Conservation (phyloP, 2,113 vertebrate genomes). For the Onychorhynchus coronatus region DNA sequence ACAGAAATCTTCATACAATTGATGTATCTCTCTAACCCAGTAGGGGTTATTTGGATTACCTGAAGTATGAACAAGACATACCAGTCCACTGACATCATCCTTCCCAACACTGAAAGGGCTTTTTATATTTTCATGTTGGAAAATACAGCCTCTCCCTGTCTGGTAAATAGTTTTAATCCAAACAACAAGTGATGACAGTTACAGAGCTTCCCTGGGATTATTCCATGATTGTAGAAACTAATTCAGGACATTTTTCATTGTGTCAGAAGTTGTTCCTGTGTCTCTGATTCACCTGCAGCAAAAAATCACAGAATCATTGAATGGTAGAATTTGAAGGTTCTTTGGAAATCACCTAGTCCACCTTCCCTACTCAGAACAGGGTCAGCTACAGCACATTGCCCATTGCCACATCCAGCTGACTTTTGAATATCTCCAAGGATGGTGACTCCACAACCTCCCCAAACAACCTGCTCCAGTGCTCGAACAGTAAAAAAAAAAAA, state of each 20-base stretch:
- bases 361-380: not conserved
- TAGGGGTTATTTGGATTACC: not conserved
- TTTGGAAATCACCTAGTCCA: not conserved
- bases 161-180: not conserved
- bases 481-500: not conserved
- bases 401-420: not conserved
- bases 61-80: not conserved
- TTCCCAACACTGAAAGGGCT: not conserved
- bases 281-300: not conserved
- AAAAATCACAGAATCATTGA: not conserved
- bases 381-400: not conserved
- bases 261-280: not conserved
- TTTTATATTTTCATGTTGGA: not conserved
- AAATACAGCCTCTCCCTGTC: not conserved
- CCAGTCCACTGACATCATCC: not conserved
- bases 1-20: not conserved
- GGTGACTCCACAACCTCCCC: not conserved
- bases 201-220: not conserved
- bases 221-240: not conserved
- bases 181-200: not conserved
- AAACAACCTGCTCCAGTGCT: not conserved
- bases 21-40: not conserved
- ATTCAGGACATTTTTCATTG: not conserved
- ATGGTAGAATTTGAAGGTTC: not conserved
- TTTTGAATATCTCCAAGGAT: not conserved